phyloP scores from a whole-genome alignment of 1,140 invertebrate species.

The Bombus waltoni region DNA sequence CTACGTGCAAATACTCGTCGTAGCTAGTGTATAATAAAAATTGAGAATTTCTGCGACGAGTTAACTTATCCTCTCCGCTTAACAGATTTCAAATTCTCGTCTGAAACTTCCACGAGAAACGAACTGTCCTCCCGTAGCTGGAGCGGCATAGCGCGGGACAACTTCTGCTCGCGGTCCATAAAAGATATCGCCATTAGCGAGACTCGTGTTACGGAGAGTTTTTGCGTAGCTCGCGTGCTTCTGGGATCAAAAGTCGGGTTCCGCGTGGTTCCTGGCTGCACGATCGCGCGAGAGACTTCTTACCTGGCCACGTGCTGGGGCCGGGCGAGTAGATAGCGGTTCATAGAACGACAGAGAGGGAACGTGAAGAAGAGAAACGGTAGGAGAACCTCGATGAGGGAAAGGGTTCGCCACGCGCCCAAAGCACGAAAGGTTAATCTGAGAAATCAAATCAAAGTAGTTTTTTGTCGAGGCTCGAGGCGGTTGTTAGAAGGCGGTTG shows the following conservation, averaged over 20 bases:
- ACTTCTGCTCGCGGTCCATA: constrained; percentile 25
- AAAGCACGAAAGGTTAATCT: constrained; percentile 72
- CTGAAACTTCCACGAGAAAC: background rate
- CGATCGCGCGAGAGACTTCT: constrained; percentile 28
- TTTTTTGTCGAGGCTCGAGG: constrained; percentile 71
- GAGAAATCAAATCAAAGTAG: constrained; percentile 80
- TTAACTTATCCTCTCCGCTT: background rate
- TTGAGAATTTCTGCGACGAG: too few species aligned
- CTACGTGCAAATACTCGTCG: too few species aligned
- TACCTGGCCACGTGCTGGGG: constrained; percentile 77
- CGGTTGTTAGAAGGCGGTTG: background rate
- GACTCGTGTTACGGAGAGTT: constrained; percentile 40
- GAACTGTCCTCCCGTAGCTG: background rate
- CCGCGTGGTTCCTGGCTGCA: background rate
- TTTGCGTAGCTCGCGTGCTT: constrained; percentile 50
- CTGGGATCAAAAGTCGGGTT: constrained; percentile 29
- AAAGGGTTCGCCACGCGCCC: constrained; percentile 80
- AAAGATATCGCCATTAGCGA: constrained; percentile 40
- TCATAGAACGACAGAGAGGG: background rate
- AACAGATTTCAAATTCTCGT: background rate
- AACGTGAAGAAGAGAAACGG: background rate
- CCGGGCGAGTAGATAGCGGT: constrained; percentile 28
- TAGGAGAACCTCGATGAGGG: constrained; percentile 2
- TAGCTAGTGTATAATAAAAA: too few species aligned
- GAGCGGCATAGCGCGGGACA: background rate